Evolutionary conservation across 1,140 invertebrate genomes (phyloP), one percentile per base, ranked within the genome.

Genomic region (Drosophila saltans): DNA sequence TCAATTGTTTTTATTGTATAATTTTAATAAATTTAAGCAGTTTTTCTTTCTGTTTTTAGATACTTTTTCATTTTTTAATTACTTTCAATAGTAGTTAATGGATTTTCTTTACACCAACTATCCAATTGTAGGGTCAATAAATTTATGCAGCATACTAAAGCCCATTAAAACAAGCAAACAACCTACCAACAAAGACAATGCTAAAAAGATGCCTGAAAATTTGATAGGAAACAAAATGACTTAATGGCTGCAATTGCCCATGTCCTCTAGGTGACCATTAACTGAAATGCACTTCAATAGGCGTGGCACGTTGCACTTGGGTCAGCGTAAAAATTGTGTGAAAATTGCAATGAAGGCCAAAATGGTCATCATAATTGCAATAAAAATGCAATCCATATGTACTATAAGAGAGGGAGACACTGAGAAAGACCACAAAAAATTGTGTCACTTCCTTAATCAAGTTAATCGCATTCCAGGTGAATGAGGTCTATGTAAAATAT

Each of bases 131-230:
- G 16, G 9, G 21, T 21, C 21, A 52, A 26, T 52, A 24, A 48
- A 48, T 48, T 48, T 7, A 24, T 21, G 2, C 45, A 48, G 45
- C 16, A 24, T 21, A 24, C 7, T 26, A 52, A 52, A 59, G 39
- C 21, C 7, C 57, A 24, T 39, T 59, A 21, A 52, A 40, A 16
- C 28, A 56, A 8, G 9, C 33, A 52, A 40, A 16, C 28, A 56
- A 8, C 9, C 28, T 41, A 59, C 64, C 66, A 63, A 66, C 72
- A 70, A 68, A 63, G 70, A 70, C 61, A 52, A 70, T 57, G 81
- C 83, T 83, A 89, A 89, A 89, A 89, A 89, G 85, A 89, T 89
- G 80, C 84, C n/a, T 80, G 84, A 80, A 90, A 89, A 81, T 89
- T 85, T 85, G 70, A 69, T 85, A 84, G 85, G 85, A 89, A 89